Base-by-base conservation (phyloP, 2,113 vertebrate species). In the Chloroceryle aenea region DNA sequence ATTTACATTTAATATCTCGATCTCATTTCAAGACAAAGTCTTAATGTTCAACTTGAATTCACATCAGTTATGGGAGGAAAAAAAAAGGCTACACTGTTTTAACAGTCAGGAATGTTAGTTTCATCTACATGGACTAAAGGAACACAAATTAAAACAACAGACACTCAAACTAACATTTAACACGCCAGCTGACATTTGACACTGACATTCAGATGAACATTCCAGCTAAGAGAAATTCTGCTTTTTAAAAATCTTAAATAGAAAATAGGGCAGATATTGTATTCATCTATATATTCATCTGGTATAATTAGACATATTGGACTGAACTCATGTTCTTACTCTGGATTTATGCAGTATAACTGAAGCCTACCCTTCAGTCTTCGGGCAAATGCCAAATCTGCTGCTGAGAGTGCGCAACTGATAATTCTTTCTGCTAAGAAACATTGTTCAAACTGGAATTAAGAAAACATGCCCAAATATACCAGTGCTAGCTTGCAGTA, bases 11-110 rank as follows among this genome's bases (percentile, higher is more conserved):
- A 95, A 93, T 88, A 90, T 93, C 95, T 97, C 7, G 19, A 64
- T 91, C 79, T 95, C 92, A 93, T 95, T 97, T 96, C 72, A 67
- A 79, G 77, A 92, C 85, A 96, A 97, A 97, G 93, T 91, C 92
- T 90, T 93, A 87, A 95, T 90, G 85, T 75, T 96, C 61, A 91
- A 85, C 78, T 90, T 90, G 95, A 98, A 96, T 95, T 95, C 85
- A 97, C 89, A 86, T 62, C 83, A 78, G 90, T 97, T 95, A 95
- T 94, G 58, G 93, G 62, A 94, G 9, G 21, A 7, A 14, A 81
- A 7, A 14, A 34, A 47, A n/a, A n/a, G 15, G 45, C 52, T 55
- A 82, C 55, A 43, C 23, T 29, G 72, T 95, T 94, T 96, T 76
- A 78, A 66, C 91, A 95, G 93, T 91, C 52, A 97, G 94, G 97